Percentiles rank a stretch among this genome's conserved stretches.
These are phyloP conservation scores for Pegoplata infirma DNA, from an alignment of 2,888 invertebrate genomes.

Conservation along the genomic window DNA sequence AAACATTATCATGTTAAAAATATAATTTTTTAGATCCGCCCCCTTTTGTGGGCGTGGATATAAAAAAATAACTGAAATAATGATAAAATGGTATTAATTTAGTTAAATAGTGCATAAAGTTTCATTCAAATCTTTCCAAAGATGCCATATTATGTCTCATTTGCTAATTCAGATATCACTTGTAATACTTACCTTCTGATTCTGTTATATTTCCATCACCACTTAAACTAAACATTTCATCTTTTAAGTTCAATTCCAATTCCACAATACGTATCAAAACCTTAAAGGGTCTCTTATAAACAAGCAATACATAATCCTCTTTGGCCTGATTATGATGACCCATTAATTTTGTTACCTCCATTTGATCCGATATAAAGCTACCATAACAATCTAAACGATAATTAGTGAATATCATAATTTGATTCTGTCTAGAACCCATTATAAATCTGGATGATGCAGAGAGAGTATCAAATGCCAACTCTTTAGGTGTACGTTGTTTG, in stretches of 20 bases:
- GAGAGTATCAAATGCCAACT: slow-evolving; percentile 69
- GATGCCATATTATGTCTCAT: too few species aligned
- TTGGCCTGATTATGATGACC: slow-evolving; percentile 67
- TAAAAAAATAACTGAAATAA: too few species aligned
- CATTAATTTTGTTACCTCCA: slow-evolving; percentile 65
- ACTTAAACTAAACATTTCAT: slow-evolving; percentile 6
- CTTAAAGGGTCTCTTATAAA: slow-evolving; percentile 62
- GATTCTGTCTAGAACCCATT: slow-evolving; percentile 67
- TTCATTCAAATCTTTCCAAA: too few species aligned
- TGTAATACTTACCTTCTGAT: slow-evolving; percentile 60
- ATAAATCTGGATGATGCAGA: slow-evolving; percentile 67
- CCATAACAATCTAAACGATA: slow-evolving; percentile 72
- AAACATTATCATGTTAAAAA: too few species aligned
- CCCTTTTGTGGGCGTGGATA: too few species aligned
- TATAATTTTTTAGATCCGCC: too few species aligned
- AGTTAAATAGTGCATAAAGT: too few species aligned
- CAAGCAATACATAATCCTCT: slow-evolving; percentile 69
- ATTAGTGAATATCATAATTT: slow-evolving; percentile 70
- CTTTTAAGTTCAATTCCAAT: slow-evolving; percentile 62
- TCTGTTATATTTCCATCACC: slow-evolving; percentile 18
- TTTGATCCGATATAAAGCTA: slow-evolving; percentile 67
- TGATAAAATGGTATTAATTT: too few species aligned
- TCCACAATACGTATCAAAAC: slow-evolving; percentile 71
- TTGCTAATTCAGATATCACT: too few species aligned
- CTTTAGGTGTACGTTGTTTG: slow-evolving; percentile 65